These are phyloP conservation scores for Lucilia sericata DNA, from an alignment of 1,140 invertebrate genomes.

Conservation along the genomic window DNA sequence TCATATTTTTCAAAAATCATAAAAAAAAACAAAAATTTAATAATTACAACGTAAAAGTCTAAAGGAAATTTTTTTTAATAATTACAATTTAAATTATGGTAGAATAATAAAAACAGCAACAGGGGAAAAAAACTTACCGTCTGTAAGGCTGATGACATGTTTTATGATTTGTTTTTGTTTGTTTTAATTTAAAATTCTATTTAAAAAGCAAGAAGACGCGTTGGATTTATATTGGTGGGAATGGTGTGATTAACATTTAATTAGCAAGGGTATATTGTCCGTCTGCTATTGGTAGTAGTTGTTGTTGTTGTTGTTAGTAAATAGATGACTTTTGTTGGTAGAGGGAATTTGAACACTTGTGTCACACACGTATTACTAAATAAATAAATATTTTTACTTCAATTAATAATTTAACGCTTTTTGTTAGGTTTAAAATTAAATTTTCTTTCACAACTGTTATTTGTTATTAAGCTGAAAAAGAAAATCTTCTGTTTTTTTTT, in stretches of 20 bases:
- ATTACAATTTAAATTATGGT: not conserved
- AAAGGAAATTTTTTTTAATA: not conserved
- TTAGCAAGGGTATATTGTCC: not conserved
- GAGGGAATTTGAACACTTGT: constrained; percentile 4
- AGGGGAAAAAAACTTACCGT: not conserved
- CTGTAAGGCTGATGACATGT: constrained; percentile 10
- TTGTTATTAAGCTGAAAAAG: not conserved
- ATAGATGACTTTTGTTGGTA: not conserved
- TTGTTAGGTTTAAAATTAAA: not conserved
- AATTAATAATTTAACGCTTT: not conserved
- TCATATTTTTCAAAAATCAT: not conserved
- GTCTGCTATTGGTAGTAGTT: not conserved
- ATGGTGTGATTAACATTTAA: not conserved
- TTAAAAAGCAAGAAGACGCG: not conserved
- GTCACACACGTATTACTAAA: not conserved
- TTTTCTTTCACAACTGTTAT: not conserved
- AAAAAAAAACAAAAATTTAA: not conserved
- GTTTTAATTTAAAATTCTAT: not conserved
- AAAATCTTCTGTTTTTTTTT: not conserved
- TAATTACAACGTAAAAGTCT: not conserved
- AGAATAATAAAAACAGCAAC: not conserved
- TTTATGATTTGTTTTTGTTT: not conserved
- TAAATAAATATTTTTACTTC: not conserved
- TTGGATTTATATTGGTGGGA: not conserved
- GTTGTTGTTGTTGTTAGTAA: not conserved